A percentile compares a stretch with the other conserved stretches of the same genome.
Evolutionary conservation across 2,797 vertebrate species (phyloP).

Genomic region (Cuculus canorus): DNA sequence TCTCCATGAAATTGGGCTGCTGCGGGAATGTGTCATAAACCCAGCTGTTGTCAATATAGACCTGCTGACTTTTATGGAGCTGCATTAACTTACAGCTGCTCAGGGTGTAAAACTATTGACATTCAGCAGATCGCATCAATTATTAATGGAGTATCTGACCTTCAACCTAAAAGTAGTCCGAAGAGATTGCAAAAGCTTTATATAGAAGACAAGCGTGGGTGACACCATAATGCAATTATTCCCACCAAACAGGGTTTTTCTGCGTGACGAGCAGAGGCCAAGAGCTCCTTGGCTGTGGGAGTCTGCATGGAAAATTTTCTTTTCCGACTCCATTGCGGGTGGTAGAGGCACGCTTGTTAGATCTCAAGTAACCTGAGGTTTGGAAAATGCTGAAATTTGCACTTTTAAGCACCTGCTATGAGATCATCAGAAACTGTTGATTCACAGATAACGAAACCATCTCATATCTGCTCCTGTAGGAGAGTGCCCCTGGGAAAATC

Average conservation of each 20-base stretch:
- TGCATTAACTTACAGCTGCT: background rate
- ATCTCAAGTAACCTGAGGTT: background rate
- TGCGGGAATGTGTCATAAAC: background rate
- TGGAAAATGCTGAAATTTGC: background rate
- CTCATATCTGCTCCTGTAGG: background rate
- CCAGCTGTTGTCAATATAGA: background rate
- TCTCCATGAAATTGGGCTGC: background rate
- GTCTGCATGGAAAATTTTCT: background rate
- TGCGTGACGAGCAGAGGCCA: background rate
- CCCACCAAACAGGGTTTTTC: background rate
- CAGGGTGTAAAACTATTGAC: background rate
- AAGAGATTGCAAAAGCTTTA: background rate
- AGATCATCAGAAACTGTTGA: background rate
- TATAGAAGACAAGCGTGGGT: background rate
- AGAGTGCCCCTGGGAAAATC: background rate
- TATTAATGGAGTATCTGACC: background rate
- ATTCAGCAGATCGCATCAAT: background rate
- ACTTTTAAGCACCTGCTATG: background rate
- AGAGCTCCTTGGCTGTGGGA: background rate
- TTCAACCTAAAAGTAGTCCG: background rate
- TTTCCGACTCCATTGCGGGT: background rate
- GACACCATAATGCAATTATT: background rate
- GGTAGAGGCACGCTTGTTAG: background rate
- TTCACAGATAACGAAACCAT: background rate
- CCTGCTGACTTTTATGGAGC: background rate